Evolutionary conservation across 2,113 vertebrate genomes (phyloP), one percentile per base, ranked within the genome.

Genomic region (Labeo catla): DNA sequence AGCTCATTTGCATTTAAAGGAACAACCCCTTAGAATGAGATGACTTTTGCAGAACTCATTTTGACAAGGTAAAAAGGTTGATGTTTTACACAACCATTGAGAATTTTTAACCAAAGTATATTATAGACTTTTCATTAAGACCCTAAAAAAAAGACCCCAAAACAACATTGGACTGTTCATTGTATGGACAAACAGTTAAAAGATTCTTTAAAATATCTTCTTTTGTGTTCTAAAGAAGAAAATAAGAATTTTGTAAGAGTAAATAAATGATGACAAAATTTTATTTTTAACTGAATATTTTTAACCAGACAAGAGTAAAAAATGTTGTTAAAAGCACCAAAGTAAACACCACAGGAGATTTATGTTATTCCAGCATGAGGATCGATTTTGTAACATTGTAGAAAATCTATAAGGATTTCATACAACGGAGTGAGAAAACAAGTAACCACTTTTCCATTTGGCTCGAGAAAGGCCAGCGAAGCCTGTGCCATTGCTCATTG

Each of bases 401-500:
- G 76, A 73, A 73, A 57, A 86, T 86, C 83, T 61, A 86, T 87
- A 80, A 74, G 43, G 34, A 39, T 59, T 89, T 73, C 61, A 49
- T 68, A 65, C 70, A 78, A 79, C 68, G n/a, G 15, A 34, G 74
- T n/a, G 21, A 83, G 76, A 78, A 49, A 81, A 74, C 70, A 65
- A 59, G 36, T 81, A 85, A 68, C 76, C 43, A 63, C 81, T 77
- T 85, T 87, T 54, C 43, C 45, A 59, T 66, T 47, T n/a, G 68
- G 39, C 73, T 54, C 82, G 76, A 73, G 72, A 59, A 66, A 76
- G 76, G 63, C 73, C 16, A 86, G 36, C 11, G 45, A n/a, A 72
- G 28, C 8, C 65, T n/a, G 36, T 59, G 76, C 45, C 70, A 89
- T 50, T 89, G 68, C 87, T 91, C 73, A 83, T 80, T 39, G 45